phyloP scores from a whole-genome alignment of 2,888 invertebrate genomes.

The Thalpophila matura region DNA sequence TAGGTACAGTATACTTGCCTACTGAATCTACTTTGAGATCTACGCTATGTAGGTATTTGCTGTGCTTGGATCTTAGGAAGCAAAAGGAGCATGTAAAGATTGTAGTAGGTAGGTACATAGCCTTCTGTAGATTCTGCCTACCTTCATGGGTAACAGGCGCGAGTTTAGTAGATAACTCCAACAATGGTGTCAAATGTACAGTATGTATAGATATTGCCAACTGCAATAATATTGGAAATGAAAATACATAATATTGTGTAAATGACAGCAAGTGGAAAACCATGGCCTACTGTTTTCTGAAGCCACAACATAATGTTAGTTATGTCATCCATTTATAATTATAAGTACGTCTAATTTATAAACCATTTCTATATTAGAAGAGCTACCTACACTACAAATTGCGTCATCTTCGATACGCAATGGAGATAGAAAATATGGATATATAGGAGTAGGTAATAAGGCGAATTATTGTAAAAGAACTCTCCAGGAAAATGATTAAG shows the following conservation, averaged over 20 bases:
- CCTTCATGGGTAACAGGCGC: neutral
- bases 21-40: no score
- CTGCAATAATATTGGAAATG: conserved; percentile 1
- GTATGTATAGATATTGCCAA: neutral
- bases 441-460: no score
- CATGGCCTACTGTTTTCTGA: conserved; percentile 27
- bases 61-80: no score
- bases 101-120: no score
- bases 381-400: neutral
- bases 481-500: no score
- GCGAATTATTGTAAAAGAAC: no score
- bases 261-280: conserved; percentile 19
- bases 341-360: neutral
- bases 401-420: neutral
- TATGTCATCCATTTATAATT: conserved; percentile 1
- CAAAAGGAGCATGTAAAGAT: no score
- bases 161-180: neutral
- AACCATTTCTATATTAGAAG: conserved; percentile 1
- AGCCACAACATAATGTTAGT: conserved; percentile 5
- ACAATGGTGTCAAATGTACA: conserved; percentile 7
- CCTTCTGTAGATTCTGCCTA: neutral
- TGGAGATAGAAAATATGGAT: no score
- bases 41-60: no score
- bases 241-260: conserved; percentile 2
- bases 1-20: no score